Conservation (phyloP, 2,113 vertebrate species). For the Neotoma lepida region DNA sequence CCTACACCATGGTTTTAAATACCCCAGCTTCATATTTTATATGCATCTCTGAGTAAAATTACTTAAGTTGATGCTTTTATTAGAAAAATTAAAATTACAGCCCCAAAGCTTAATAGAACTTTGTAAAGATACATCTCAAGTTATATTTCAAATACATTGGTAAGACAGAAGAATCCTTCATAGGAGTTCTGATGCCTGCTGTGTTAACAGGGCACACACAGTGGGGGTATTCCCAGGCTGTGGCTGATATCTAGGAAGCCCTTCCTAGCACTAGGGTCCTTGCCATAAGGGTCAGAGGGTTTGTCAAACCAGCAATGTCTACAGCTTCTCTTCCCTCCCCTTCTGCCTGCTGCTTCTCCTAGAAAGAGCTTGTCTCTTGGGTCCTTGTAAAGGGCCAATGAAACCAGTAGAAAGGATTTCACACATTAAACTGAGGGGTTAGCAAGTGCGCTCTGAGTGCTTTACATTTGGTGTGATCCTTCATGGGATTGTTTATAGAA, state of each 20-base stretch:
- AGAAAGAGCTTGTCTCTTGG: neutral
- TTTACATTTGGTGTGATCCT: neutral
- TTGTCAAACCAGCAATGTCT: neutral
- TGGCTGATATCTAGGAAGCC: neutral
- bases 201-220: neutral
- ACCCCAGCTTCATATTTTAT: neutral
- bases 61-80: conserved; percentile 35
- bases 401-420: neutral
- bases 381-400: neutral
- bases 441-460: neutral
- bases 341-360: neutral
- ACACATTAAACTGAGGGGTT: neutral
- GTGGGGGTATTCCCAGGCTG: neutral
- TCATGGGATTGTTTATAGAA: neutral
- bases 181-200: neutral
- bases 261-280: neutral
- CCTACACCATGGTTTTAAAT: neutral
- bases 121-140: neutral
- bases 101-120: neutral
- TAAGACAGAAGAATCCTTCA: neutral
- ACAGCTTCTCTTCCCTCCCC: neutral
- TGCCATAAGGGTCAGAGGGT: neutral
- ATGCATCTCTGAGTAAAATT: neutral
- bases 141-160: neutral
- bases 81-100: conserved; percentile 5